Evolutionary conservation across 2,888 invertebrate genomes (phyloP).

Genomic region (Eupithecia subumbrata): DNA sequence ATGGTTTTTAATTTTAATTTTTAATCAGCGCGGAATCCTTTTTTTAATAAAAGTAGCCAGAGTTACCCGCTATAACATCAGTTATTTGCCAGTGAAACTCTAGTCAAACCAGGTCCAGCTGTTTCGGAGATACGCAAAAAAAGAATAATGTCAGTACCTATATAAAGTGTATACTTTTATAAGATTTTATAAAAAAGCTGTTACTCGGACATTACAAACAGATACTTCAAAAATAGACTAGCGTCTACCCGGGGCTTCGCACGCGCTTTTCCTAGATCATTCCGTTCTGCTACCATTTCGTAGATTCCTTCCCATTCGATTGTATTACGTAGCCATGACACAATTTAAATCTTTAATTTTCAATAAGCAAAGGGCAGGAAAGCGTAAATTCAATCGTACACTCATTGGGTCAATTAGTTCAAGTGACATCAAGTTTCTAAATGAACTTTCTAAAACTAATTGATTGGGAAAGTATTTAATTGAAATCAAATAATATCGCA

Average conservation of each 20-base stretch:
- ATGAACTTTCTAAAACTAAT: slow-evolving; percentile 41
- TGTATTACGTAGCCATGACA: background rate
- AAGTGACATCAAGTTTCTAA: slow-evolving; percentile 54
- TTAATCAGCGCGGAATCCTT: background rate
- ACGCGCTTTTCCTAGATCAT: background rate
- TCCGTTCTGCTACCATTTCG: background rate
- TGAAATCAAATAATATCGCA: too few species aligned
- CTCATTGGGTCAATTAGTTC: slow-evolving; percentile 57
- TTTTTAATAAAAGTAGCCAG: background rate
- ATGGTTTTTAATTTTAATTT: background rate
- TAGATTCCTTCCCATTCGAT: background rate
- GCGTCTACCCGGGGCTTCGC: background rate
- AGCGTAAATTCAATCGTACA: slow-evolving; percentile 61
- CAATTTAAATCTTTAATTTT: slow-evolving; percentile 6
- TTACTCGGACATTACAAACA: background rate
- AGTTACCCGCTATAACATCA: background rate
- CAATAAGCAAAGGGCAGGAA: slow-evolving; percentile 50
- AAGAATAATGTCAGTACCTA: too few species aligned
- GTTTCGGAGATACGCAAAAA: background rate
- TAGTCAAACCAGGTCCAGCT: background rate
- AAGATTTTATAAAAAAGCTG: background rate
- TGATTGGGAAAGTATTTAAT: slow-evolving; percentile 6
- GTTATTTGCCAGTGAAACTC: background rate
- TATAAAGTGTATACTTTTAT: background rate
- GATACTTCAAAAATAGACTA: background rate